phyloP scores from a whole-genome alignment of 1,140 invertebrate species.

The Drosophila prosaltans region DNA sequence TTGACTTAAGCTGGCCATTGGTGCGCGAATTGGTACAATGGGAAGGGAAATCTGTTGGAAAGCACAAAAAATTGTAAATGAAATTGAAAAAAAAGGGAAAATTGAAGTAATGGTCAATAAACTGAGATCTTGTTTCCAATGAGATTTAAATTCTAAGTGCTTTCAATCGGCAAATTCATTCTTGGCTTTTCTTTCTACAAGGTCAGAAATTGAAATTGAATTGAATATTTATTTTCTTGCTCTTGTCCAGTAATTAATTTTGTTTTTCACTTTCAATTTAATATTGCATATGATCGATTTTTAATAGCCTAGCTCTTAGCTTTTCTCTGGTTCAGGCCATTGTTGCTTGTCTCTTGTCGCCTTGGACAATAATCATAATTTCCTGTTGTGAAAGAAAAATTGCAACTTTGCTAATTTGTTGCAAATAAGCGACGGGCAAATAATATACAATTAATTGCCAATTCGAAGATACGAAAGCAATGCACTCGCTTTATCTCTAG shows the following conservation, averaged over 20 bases:
- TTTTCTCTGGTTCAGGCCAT: constrained; percentile 18
- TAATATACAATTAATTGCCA: constrained; percentile 79
- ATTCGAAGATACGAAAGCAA: constrained; percentile 31
- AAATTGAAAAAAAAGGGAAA: constrained; percentile 32
- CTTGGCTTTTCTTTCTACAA: neutral
- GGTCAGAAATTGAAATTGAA: neutral
- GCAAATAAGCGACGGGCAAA: constrained; percentile 77
- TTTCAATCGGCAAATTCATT: no score
- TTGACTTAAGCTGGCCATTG: constrained; percentile 44
- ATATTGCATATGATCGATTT: constrained; percentile 22
- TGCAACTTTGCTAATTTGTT: constrained; percentile 77
- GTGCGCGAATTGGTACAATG: constrained; percentile 34
- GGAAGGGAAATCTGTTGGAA: constrained; percentile 45
- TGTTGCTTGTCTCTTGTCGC: constrained; percentile 36
- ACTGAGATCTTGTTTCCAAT: neutral
- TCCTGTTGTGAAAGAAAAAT: constrained; percentile 71
- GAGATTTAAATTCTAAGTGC: no score
- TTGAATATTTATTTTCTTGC: neutral
- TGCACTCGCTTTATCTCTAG: constrained; percentile 5
- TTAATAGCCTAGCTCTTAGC: constrained; percentile 29
- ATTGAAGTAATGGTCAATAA: neutral
- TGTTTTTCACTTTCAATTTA: constrained; percentile 37
- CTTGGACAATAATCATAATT: constrained; percentile 73
- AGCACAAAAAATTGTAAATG: constrained; percentile 55
- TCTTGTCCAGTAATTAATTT: neutral